Conservation (phyloP, 2,113 vertebrate species). For the Gymnocephalus cernua region DNA sequence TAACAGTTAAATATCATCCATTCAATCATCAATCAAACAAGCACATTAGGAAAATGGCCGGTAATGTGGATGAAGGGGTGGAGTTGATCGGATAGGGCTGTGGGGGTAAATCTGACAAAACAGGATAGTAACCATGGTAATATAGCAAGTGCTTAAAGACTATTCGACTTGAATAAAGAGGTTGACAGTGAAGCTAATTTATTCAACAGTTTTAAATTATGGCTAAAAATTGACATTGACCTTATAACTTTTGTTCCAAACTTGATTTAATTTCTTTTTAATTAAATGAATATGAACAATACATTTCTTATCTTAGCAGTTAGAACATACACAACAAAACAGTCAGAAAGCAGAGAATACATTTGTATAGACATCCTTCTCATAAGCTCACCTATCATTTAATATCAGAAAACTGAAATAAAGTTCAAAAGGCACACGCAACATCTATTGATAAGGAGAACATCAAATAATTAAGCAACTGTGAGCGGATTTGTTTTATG, state of each 20-base stretch:
- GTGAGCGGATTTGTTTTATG: not conserved
- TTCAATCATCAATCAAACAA: not conserved
- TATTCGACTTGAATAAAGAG: not conserved
- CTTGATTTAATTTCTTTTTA: constrained; percentile 82
- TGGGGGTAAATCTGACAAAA: not conserved
- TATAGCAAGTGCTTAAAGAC: not conserved
- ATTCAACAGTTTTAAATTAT: not conserved
- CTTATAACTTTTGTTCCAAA: constrained; percentile 85
- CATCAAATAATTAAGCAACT: not conserved
- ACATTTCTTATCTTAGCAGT: constrained; percentile 91
- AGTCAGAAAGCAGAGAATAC: constrained; percentile 45
- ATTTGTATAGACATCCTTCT: constrained; percentile 45
- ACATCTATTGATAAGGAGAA: constrained; percentile 40
- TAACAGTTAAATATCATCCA: not conserved
- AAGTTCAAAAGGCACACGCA: constrained; percentile 71
- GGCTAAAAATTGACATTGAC: too few species aligned
- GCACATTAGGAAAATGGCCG: not conserved
- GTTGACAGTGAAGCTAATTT: not conserved
- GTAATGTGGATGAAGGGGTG: not conserved
- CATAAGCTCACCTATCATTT: constrained; percentile 23
- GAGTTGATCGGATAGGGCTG: not conserved
- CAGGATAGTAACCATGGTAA: not conserved
- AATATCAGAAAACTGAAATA: constrained; percentile 43
- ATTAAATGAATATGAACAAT: constrained; percentile 86
- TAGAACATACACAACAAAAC: constrained; percentile 75